Percentiles rank a stretch among this genome's conserved stretches.
Conservation (phyloP, 2,797 vertebrate species). For the Notolabrus celidotus region DNA sequence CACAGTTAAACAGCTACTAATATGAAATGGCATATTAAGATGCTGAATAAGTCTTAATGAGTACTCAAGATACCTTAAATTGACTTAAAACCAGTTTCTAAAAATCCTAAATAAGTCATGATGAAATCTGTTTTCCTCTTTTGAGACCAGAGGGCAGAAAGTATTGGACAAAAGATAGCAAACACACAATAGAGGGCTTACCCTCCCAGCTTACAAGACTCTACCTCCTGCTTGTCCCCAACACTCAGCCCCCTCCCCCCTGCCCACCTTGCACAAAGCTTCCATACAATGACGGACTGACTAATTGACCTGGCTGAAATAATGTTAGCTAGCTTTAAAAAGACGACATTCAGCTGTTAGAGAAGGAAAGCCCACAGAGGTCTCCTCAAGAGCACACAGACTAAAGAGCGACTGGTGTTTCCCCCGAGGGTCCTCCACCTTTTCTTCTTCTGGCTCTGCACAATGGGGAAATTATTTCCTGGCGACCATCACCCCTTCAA, state of each 20-base stretch:
- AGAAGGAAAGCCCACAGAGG: slow-evolving; percentile 48
- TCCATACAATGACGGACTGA: slow-evolving; percentile 67
- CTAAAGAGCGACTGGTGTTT: slow-evolving; percentile 50
- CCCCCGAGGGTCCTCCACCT: slow-evolving; percentile 66
- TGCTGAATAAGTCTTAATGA: slow-evolving; percentile 10
- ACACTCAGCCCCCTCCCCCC: slow-evolving; percentile 27
- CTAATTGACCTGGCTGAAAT: slow-evolving; percentile 77
- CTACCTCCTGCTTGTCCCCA: slow-evolving; percentile 32
- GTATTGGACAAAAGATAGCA: slow-evolving; percentile 30
- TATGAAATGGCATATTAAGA: no score
- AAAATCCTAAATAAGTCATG: not conserved
- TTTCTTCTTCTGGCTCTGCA: slow-evolving; percentile 60
- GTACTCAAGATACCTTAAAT: not conserved
- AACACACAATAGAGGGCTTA: slow-evolving; percentile 47
- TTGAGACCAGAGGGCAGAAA: slow-evolving; percentile 24
- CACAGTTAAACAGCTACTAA: slow-evolving; percentile 7
- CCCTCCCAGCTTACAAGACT: slow-evolving; percentile 20
- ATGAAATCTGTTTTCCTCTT: slow-evolving; percentile 22
- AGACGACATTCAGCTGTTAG: slow-evolving; percentile 46
- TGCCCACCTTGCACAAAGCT: slow-evolving; percentile 52
- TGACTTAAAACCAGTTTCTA: slow-evolving; percentile 1
- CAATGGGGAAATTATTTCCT: slow-evolving; percentile 71
- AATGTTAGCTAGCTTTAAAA: slow-evolving; percentile 64
- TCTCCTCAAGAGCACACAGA: slow-evolving; percentile 58
- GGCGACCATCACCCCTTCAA: slow-evolving; percentile 46